Percentiles rank a stretch among this genome's conserved stretches.
These are phyloP conservation scores for Pituophis catenifer DNA, from an alignment of 2,113 vertebrate species.

Conservation along the genomic window DNA sequence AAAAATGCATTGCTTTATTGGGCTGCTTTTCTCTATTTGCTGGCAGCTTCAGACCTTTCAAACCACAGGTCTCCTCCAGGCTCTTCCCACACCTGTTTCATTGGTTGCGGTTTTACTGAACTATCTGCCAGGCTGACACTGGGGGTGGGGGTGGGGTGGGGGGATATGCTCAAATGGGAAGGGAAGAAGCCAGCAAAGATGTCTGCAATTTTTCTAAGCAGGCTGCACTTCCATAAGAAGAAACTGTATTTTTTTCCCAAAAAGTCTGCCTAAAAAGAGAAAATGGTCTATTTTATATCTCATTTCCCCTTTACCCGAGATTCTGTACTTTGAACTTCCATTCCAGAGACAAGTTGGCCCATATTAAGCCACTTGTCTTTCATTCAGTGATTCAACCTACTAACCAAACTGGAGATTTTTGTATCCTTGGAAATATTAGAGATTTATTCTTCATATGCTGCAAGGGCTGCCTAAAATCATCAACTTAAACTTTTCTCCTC, in stretches of 20 bases:
- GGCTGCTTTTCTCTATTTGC: too few species aligned
- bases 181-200: too few species aligned
- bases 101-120: too few species aligned
- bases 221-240: too few species aligned
- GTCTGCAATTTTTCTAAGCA: too few species aligned
- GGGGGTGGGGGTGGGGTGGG: too few species aligned
- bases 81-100: too few species aligned
- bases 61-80: too few species aligned
- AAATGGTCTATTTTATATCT: neutral
- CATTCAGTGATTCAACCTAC: neutral
- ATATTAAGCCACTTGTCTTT: neutral
- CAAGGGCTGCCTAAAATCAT: neutral
- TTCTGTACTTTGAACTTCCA: neutral
- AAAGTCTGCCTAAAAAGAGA: neutral
- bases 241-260: neutral
- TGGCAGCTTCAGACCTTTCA: too few species aligned
- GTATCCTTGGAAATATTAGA: neutral
- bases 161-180: too few species aligned
- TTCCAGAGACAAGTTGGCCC: fast-evolving
- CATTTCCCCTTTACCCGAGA: fast-evolving
- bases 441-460: neutral
- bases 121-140: too few species aligned
- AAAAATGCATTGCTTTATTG: too few species aligned
- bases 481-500: fast-evolving
- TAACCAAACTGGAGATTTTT: fast-evolving